A percentile compares a stretch with the other conserved stretches of the same genome.
These are phyloP conservation scores for Brachypalpus laphriformis DNA, from an alignment of 2,888 invertebrate genomes.

Conservation along the genomic window DNA sequence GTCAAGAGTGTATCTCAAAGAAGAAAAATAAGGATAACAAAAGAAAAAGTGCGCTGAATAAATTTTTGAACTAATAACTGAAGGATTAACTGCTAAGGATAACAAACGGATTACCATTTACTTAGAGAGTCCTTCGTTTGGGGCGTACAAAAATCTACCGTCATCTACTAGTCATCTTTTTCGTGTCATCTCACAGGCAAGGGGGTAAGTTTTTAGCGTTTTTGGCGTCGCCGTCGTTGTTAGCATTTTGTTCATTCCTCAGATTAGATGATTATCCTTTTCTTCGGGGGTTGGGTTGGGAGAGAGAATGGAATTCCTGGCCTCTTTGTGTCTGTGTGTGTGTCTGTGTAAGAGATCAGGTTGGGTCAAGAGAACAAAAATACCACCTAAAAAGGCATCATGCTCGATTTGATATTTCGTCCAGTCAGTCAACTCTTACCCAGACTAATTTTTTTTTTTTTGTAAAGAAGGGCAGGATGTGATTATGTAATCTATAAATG, in stretches of 20 bases:
- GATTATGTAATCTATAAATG: constrained; percentile 64
- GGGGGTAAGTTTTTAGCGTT: constrained; percentile 59
- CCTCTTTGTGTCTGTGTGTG: neutral
- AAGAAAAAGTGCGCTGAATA: constrained; percentile 10
- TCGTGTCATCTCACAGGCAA: neutral
- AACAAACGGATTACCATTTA: constrained; percentile 64
- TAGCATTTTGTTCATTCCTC: constrained; percentile 31
- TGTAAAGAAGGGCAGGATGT: constrained; percentile 12
- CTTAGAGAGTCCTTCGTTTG: constrained; percentile 16
- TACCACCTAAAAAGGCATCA: constrained; percentile 11
- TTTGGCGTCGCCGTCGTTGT: constrained; percentile 34
- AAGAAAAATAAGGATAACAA: constrained; percentile 27
- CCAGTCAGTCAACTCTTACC: constrained; percentile 1
- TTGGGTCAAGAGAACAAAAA: constrained; percentile 16
- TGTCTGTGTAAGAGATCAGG: neutral
- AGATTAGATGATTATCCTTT: constrained; percentile 52
- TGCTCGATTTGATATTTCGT: constrained; percentile 47
- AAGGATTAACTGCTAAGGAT: constrained; percentile 69
- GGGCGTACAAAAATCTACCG: constrained; percentile 17
- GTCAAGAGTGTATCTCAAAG: constrained; percentile 16
- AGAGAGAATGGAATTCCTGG: neutral
- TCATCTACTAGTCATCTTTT: constrained; percentile 24
- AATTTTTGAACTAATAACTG: constrained; percentile 54
- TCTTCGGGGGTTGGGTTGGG: neutral
- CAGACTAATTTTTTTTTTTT: neutral